These are phyloP conservation scores for Pitangus sulphuratus DNA, from an alignment of 2,797 vertebrate genomes.

Conservation along the genomic window DNA sequence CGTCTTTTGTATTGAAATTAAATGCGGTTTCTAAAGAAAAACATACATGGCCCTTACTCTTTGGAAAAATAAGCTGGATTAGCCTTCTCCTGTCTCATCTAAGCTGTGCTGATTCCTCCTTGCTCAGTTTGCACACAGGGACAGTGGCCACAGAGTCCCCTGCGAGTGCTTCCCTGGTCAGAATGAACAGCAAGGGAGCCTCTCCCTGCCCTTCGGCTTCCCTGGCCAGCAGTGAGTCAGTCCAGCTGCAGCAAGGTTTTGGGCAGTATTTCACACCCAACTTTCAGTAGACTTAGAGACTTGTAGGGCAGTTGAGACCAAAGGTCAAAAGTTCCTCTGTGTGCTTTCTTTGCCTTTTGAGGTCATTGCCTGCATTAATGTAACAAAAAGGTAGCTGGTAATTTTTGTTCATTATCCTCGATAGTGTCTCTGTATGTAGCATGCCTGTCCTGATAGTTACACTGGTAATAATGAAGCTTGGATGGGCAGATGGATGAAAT, in stretches of 20 bases:
- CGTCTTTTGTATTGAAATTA: background rate
- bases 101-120: background rate
- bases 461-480: background rate
- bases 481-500: background rate
- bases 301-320: background rate
- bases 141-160: background rate
- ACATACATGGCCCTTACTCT: background rate
- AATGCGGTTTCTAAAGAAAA: background rate
- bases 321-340: background rate
- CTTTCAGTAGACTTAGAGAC: background rate
- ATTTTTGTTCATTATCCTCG: background rate
- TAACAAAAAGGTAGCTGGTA: background rate
- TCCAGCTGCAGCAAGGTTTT: background rate
- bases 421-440: background rate
- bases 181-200: background rate
- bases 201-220: background rate
- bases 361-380: background rate
- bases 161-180: background rate
- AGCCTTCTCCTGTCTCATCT: background rate
- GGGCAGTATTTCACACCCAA: background rate
- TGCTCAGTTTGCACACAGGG: background rate
- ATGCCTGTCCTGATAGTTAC: background rate
- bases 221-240: background rate
- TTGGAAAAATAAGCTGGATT: background rate
- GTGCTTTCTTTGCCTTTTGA: background rate